Evolutionary conservation across 1,140 invertebrate genomes (phyloP), one percentile per base, ranked within the genome.

Genomic region (Choristoneura fumiferana): DNA sequence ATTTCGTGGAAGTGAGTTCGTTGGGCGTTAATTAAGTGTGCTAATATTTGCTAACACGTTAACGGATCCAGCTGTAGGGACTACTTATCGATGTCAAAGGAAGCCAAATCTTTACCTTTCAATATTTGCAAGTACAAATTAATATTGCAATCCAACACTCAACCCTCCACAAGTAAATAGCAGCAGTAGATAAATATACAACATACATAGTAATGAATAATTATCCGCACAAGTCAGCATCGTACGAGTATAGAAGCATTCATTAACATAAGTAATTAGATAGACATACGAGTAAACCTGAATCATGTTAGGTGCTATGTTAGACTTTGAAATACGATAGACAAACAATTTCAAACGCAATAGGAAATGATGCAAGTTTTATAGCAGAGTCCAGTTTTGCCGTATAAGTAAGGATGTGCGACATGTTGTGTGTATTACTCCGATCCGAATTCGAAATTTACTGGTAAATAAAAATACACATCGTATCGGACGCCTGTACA

Each of bases 1-100:
- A 78, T 80, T 84, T 87, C 84, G 71, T 81, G 75, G 79, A 87
- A 85, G 70, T 66, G 73, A 72, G 68, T 78, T 75, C 64, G 73
- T 71, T 71, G 71, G 55, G 73, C 65, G 72, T 76, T 84, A 81
- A 87, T 87, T 79, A 77, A 79, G 68, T 83, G 71, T 61, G 79
- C 72, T 81, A 76, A 81, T 79, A 78, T 81, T 86, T 81, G 71
- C 67, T 69, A 71, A 60, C 65, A 69, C 58, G 56, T 62, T 58
- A 60, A 61, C 66, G 65, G 67, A n/a, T 29, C 57, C 72, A 71
- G 58, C 61, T 60, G 43, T 49, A 29, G 65, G 58, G 60, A 69
- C 62, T 15, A 36, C 34, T 36, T 54, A 54, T 13, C 33, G 33
- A 5, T 15, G 52, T 17, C 43, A 22, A 49, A 49, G 29, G 22